Base-by-base conservation (phyloP, 2,888 invertebrate species). In the Tillus elongatus region DNA sequence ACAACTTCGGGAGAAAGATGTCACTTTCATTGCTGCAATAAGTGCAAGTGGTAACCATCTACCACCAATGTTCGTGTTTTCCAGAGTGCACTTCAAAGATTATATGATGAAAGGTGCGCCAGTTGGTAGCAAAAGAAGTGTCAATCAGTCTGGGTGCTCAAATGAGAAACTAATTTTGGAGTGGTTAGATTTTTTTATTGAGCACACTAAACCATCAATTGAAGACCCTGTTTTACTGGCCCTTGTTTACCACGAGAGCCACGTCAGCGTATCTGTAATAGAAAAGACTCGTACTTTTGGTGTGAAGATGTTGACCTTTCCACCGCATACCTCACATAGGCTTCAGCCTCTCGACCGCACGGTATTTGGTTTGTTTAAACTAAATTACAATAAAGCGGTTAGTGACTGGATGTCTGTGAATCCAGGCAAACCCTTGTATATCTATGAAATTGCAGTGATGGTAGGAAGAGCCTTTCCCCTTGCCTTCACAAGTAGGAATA, bases 281-380 rank as follows among this genome's bases (percentile, higher is more conserved):
- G 30, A 29, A 11, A 29, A 29, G 30, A 10, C 30, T 29, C 30
- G 30, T 29, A 11, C 30, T 10, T 8, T 8, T 11, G 30, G 12
- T 29, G 12, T 29, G 12, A 29, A 29, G n/a, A 29, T 29, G 30
- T 11, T 29, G 10, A 29, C 30, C 8, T 29, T 29, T 10, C 30
- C 30, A 10, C 30, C 30, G 11, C 30, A 29, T 11, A 29, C 12
- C 4, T 29, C 30, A 29, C 30, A 29, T 10, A 29, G 30, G 11
- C 30, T 29, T 10, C 30, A 29, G 30, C 30, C 30, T 9, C 30
- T 29, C 8, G 30, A 29, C 30, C 30, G 30, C 12, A 29, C 30
- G 11, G 30, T 29, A 10, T 29, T 29, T 29, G 9, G 30, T n/a
- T n/a, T n/a, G n/a, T n/a, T n/a, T 10, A 10, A 9, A 29, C 6